phyloP scores from a whole-genome alignment of 1,140 invertebrate species.

The Drosophila setifemur region DNA sequence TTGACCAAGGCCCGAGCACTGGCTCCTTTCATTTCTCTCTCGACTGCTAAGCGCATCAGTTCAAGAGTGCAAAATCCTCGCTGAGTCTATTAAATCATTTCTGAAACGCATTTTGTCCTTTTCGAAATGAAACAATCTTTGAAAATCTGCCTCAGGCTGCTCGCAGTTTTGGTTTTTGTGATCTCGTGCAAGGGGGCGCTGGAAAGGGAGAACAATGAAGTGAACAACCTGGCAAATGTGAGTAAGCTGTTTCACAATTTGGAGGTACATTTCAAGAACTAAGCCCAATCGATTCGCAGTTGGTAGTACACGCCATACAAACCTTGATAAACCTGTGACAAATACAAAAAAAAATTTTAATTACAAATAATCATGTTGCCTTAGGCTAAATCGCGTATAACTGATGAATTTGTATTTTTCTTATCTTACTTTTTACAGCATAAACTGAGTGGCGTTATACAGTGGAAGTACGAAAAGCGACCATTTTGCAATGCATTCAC shows the following conservation, averaged over 20 bases:
- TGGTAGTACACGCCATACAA: no score
- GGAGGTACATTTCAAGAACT: no score
- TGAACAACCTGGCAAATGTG: conserved; percentile 58
- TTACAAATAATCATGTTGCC: no score
- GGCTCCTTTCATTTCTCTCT: conserved; percentile 48
- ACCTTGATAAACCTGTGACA: no score
- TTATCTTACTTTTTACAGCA: conserved; percentile 39
- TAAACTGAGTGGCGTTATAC: conserved; percentile 74
- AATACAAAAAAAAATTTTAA: no score
- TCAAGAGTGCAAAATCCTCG: conserved; percentile 18
- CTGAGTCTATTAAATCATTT: background rate
- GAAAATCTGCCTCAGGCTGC: conserved; percentile 35
- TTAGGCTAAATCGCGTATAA: background rate
- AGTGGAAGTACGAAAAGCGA: conserved; percentile 84
- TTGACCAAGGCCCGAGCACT: conserved; percentile 61
- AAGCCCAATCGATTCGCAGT: background rate
- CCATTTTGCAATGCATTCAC: conserved; percentile 90
- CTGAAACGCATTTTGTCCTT: background rate
- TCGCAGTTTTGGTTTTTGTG: conserved; percentile 26
- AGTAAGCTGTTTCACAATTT: conserved; percentile 14
- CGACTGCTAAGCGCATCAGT: conserved; percentile 47
- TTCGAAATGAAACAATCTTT: conserved; percentile 44
- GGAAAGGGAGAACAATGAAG: conserved; percentile 62
- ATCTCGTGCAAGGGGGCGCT: conserved; percentile 38
- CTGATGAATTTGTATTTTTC: background rate